phyloP scores from a whole-genome alignment of 2,113 vertebrate species.

The Hypocryptadius cinnamomeus region DNA sequence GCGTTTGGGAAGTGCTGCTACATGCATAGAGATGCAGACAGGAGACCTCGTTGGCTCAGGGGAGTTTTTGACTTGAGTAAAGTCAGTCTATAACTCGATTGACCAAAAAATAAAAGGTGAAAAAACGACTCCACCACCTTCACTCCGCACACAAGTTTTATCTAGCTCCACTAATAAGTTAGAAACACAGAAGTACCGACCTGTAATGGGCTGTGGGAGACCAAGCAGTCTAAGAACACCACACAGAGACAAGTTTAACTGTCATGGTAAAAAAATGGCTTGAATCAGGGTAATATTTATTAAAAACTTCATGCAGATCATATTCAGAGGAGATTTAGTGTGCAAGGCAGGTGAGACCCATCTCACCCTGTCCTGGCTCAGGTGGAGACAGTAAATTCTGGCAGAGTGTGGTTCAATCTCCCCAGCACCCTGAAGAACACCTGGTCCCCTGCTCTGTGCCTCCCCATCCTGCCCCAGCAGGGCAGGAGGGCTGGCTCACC shows the following conservation, averaged over 20 bases:
- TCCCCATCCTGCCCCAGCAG: not conserved
- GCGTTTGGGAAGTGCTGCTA: not conserved
- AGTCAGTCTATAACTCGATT: not conserved
- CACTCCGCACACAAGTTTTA: not conserved
- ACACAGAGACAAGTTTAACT: not conserved
- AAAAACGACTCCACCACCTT: not conserved
- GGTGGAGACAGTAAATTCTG: not conserved
- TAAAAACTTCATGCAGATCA: not conserved
- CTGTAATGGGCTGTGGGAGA: not conserved
- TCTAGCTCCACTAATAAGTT: not conserved
- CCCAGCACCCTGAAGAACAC: not conserved
- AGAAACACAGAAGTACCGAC: not conserved
- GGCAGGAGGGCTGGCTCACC: not conserved
- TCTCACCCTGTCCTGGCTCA: not conserved
- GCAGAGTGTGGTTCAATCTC: not conserved
- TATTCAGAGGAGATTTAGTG: not conserved
- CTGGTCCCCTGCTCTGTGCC: not conserved
- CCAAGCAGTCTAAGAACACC: not conserved
- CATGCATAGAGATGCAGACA: not conserved
- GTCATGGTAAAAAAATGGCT: not conserved
- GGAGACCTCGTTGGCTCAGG: rapidly evolving
- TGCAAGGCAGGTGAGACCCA: too few relatives aligned
- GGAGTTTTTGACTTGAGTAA: not conserved
- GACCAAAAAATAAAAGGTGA: not conserved
- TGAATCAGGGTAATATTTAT: not conserved